Percentiles rank a stretch among this genome's conserved stretches.
Conservation (phyloP, 2,888 invertebrate genomes). For the Shargacucullia verbasci region DNA sequence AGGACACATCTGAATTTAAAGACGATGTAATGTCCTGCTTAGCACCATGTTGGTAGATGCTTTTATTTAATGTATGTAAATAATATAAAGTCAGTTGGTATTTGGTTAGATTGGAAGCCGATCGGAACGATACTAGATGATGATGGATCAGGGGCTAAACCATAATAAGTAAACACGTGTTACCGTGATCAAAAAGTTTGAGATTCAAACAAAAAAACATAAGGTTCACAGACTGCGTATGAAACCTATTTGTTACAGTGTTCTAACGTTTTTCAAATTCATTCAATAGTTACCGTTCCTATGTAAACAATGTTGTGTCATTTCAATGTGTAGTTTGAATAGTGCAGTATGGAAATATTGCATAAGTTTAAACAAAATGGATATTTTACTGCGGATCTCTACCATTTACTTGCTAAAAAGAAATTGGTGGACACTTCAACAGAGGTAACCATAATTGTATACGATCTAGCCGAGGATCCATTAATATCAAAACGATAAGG, state of each 20-base stretch:
- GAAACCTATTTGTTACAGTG: constrained; percentile 12
- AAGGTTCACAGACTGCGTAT: neutral
- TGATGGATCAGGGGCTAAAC: too few relatives aligned
- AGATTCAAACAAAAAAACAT: too few relatives aligned
- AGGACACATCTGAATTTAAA: neutral
- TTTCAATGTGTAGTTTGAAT: constrained; percentile 36
- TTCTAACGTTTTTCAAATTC: constrained; percentile 44
- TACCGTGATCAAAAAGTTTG: too few relatives aligned
- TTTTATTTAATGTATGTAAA: too few relatives aligned
- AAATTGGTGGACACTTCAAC: constrained; percentile 66
- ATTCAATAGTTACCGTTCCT: constrained; percentile 56
- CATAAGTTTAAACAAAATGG: constrained; percentile 82
- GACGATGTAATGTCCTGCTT: neutral
- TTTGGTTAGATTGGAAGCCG: neutral
- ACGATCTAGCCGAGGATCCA: neutral
- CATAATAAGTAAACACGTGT: too few relatives aligned
- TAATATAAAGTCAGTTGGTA: too few relatives aligned
- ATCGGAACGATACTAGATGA: neutral
- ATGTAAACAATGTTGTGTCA: constrained; percentile 61
- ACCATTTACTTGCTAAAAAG: constrained; percentile 78
- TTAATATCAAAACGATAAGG: neutral
- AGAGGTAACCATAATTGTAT: constrained; percentile 63
- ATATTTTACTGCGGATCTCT: constrained; percentile 80
- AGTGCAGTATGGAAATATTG: constrained; percentile 77
- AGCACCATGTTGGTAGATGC: too few relatives aligned